Evolutionary conservation across 2,113 vertebrate genomes (phyloP).

Genomic region (Megalops atlanticus): DNA sequence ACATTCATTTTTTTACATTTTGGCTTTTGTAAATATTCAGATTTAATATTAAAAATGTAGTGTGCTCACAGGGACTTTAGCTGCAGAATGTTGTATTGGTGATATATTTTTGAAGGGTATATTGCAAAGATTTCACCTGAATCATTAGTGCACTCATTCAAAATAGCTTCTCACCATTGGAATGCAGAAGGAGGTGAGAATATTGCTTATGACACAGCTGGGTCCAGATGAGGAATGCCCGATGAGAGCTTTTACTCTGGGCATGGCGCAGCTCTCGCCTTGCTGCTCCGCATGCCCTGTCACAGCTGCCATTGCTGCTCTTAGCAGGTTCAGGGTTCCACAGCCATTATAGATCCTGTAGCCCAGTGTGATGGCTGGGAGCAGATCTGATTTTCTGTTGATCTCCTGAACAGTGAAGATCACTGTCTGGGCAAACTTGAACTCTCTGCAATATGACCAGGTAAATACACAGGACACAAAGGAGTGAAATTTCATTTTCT

Average conservation of each 20-base stretch:
- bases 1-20: neutral
- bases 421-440: slow-evolving; percentile 57
- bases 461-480: slow-evolving; percentile 4
- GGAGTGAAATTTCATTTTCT: neutral
- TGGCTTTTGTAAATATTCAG: neutral
- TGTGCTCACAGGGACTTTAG: no score
- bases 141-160: neutral
- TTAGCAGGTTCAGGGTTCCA: slow-evolving; percentile 50
- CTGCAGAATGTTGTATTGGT: no score
- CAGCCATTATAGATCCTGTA: slow-evolving; percentile 58
- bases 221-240: slow-evolving; percentile 64
- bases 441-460: slow-evolving; percentile 48
- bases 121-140: neutral
- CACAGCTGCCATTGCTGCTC: slow-evolving; percentile 54
- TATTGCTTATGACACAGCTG: slow-evolving; percentile 47
- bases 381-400: slow-evolving; percentile 49
- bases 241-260: slow-evolving; percentile 49
- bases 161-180: slow-evolving; percentile 52
- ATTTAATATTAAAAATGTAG: neutral
- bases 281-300: slow-evolving; percentile 28
- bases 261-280: slow-evolving; percentile 27
- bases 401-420: slow-evolving; percentile 63
- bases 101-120: neutral
- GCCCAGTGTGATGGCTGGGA: slow-evolving; percentile 57
- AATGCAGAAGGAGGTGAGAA: slow-evolving; percentile 47